phyloP scores from a whole-genome alignment of 2,888 invertebrate genomes.

The Ophioninae sp. region DNA sequence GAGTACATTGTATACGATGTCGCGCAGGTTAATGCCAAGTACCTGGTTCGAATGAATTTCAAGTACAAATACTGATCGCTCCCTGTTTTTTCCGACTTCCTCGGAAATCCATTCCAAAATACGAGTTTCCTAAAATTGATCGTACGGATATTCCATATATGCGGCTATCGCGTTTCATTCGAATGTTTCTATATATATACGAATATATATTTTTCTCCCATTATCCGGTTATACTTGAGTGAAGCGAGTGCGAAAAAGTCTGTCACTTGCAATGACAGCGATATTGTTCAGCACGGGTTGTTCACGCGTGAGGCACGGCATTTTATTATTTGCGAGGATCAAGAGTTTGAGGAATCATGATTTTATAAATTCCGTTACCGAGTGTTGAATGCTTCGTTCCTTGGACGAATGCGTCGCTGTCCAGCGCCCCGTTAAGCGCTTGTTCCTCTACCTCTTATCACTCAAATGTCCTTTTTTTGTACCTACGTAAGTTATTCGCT shows the following conservation, averaged over 20 bases:
- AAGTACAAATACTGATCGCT: slow-evolving; percentile 86
- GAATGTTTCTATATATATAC: background rate
- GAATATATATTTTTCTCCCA: background rate
- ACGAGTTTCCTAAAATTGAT: slow-evolving; percentile 8
- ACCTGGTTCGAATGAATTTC: slow-evolving; percentile 93
- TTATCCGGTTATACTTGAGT: background rate
- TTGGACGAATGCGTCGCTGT: background rate
- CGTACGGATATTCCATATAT: background rate
- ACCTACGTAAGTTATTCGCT: background rate
- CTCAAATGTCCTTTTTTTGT: background rate
- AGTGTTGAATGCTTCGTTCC: background rate
- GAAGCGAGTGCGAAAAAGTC: background rate
- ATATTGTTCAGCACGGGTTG: background rate
- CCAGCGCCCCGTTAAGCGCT: background rate
- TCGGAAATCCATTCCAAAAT: slow-evolving; percentile 14
- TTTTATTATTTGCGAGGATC: background rate
- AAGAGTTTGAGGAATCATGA: background rate
- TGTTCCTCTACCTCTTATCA: slow-evolving; percentile 29
- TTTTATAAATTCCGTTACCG: background rate
- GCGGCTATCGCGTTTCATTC: background rate
- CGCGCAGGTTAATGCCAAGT: slow-evolving; percentile 95
- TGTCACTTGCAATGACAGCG: background rate
- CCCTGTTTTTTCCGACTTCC: background rate
- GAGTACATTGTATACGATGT: slow-evolving; percentile 98
- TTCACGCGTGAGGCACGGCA: background rate